These are phyloP conservation scores for Phylloscopus trochilus DNA, from an alignment of 2,113 vertebrate species.

Conservation along the genomic window DNA sequence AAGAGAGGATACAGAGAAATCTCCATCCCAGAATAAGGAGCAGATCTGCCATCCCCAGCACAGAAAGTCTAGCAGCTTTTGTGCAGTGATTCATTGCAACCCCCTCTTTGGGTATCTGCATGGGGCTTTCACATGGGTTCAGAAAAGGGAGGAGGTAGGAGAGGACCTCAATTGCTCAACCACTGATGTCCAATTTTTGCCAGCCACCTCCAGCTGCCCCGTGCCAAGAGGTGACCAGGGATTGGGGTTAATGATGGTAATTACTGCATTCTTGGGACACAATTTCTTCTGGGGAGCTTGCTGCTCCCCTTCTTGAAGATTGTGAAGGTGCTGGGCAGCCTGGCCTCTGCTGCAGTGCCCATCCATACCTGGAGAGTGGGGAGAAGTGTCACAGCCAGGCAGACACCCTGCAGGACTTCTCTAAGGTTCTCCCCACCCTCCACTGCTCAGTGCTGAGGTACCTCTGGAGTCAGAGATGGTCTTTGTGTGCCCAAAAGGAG, in stretches of 20 bases:
- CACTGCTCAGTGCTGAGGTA: background rate
- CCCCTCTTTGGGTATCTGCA: rapidly evolving
- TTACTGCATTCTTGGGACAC: background rate
- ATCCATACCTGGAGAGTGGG: rapidly evolving
- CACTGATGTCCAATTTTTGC: background rate
- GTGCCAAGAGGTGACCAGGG: background rate
- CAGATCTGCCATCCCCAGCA: background rate
- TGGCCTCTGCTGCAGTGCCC: rapidly evolving
- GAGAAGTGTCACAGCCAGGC: rapidly evolving
- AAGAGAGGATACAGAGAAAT: background rate
- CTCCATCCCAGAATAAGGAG: background rate
- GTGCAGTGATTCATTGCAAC: background rate
- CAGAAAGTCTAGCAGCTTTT: rapidly evolving
- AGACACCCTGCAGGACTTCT: rapidly evolving
- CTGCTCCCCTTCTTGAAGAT: background rate
- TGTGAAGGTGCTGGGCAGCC: background rate
- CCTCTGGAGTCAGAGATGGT: too few relatives aligned
- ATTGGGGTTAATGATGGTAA: background rate
- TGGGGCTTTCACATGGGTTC: background rate
- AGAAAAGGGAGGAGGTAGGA: background rate
- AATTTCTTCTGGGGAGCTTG: background rate
- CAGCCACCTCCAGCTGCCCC: background rate
- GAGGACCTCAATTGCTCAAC: background rate
- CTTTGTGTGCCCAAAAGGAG: background rate
- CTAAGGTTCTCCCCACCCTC: background rate